phyloP scores from a whole-genome alignment of 1,140 invertebrate species.

The Heliothis virescens region DNA sequence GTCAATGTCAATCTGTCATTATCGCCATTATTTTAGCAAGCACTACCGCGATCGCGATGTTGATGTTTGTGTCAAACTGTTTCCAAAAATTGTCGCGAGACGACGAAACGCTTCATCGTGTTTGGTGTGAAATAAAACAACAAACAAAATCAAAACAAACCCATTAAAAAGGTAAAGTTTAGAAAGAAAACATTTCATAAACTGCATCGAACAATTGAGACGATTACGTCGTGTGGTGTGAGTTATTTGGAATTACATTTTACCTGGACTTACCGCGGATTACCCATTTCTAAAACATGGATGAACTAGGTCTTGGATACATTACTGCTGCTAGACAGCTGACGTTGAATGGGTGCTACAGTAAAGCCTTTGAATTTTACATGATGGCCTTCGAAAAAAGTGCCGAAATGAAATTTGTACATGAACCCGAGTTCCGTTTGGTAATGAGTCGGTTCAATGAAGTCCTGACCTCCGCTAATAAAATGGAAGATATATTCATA shows the following conservation, averaged over 20 bases:
- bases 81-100: too few species aligned
- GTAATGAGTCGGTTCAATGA: slow-evolving; percentile 63
- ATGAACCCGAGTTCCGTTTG: slow-evolving; percentile 69
- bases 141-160: too few species aligned
- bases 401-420: slow-evolving; percentile 59
- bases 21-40: too few species aligned
- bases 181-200: too few species aligned
- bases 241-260: slow-evolving; percentile 16
- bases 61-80: too few species aligned
- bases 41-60: too few species aligned
- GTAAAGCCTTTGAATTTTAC: slow-evolving; percentile 75
- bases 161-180: too few species aligned
- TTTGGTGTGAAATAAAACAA: too few species aligned
- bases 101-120: too few species aligned
- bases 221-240: not conserved
- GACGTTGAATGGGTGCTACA: slow-evolving; percentile 58
- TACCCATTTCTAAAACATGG: slow-evolving; percentile 37
- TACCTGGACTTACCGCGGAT: too few species aligned
- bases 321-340: slow-evolving; percentile 65
- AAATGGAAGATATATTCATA: slow-evolving; percentile 72
- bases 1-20: too few species aligned
- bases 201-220: not conserved
- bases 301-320: slow-evolving; percentile 57
- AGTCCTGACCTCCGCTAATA: slow-evolving; percentile 57
- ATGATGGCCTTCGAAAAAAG: slow-evolving; percentile 72